A percentile compares a stretch with the other conserved stretches of the same genome.
These are phyloP conservation scores for Athripsodes cinereus DNA, from an alignment of 2,888 invertebrate genomes.

Conservation along the genomic window DNA sequence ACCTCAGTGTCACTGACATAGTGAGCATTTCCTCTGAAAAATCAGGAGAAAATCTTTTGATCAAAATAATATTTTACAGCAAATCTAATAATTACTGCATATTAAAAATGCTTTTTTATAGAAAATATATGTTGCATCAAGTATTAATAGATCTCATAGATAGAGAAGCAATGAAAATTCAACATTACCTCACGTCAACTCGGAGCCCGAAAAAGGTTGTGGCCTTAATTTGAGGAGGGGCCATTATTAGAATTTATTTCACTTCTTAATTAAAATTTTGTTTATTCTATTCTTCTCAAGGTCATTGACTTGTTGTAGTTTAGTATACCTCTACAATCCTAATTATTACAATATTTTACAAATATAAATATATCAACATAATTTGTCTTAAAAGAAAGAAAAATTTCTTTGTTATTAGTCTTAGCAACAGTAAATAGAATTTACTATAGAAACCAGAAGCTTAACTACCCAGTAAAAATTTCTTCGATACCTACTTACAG, in stretches of 20 bases:
- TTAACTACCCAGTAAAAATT: too few species aligned
- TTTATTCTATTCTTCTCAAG: too few species aligned
- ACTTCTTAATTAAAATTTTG: background rate
- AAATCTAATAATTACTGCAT: background rate
- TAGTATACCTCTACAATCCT: too few species aligned
- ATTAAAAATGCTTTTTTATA: background rate
- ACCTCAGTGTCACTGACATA: conserved; percentile 69
- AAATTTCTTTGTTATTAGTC: background rate
- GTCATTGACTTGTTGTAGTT: too few species aligned
- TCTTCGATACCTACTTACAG: too few species aligned
- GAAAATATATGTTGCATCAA: background rate
- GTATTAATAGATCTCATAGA: background rate
- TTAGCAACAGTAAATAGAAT: background rate
- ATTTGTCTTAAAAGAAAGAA: background rate
- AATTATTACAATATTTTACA: too few species aligned
- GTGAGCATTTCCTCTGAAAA: conserved; percentile 61
- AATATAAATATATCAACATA: too few species aligned
- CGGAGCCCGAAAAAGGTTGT: conserved; percentile 58
- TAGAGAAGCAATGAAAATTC: background rate
- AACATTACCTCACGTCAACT: conserved; percentile 50
- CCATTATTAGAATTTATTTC: conserved; percentile 31
- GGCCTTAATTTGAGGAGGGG: conserved; percentile 51
- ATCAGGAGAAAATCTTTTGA: conserved; percentile 11
- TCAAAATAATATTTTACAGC: background rate
- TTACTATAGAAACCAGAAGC: background rate